Evolutionary conservation across 2,888 invertebrate genomes (phyloP).

Genomic region (Drosophila testacea): DNA sequence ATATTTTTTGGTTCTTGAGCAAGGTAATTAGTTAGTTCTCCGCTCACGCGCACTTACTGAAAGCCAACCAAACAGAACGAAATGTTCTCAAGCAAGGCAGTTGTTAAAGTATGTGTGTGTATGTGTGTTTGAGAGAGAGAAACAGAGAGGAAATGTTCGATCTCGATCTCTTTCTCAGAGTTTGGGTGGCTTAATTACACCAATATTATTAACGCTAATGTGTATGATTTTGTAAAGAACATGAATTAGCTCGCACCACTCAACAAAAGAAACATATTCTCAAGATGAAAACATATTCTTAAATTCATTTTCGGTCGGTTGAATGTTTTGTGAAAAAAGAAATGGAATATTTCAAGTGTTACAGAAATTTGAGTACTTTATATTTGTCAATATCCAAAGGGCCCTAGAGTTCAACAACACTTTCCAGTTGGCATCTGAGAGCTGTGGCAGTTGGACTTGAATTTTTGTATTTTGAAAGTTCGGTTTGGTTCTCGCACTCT

Average conservation of each 20-base stretch:
- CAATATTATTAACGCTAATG: slow-evolving; percentile 60
- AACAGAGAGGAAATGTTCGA: slow-evolving; percentile 13
- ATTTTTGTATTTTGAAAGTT: slow-evolving; percentile 24
- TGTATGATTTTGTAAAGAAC: slow-evolving; percentile 49
- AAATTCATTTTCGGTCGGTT: slow-evolving; percentile 49
- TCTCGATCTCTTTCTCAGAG: slow-evolving; percentile 27
- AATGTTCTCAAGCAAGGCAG: slow-evolving; percentile 43
- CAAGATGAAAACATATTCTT: slow-evolving; percentile 16
- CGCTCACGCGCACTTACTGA: slow-evolving; percentile 51
- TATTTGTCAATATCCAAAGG: slow-evolving; percentile 33
- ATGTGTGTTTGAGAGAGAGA: slow-evolving; percentile 3
- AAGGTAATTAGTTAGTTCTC: slow-evolving; percentile 64
- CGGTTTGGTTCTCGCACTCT: slow-evolving; percentile 8
- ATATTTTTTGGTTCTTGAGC: slow-evolving; percentile 24
- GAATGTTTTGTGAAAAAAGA: slow-evolving; percentile 2
- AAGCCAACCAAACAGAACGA: slow-evolving; percentile 65
- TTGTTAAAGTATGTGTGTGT: slow-evolving; percentile 33
- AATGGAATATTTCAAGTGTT: slow-evolving; percentile 34
- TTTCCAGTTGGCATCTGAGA: slow-evolving; percentile 24
- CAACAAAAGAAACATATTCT: slow-evolving; percentile 30
- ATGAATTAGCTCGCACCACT: slow-evolving; percentile 15
- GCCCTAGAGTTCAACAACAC: slow-evolving; percentile 64
- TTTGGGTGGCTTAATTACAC: slow-evolving; percentile 53
- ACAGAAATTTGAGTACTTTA: slow-evolving; percentile 35
- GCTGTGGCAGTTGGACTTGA: slow-evolving; percentile 20